Percentiles rank a stretch among this genome's conserved stretches.
These are phyloP conservation scores for Actenoides lindsayi DNA, from an alignment of 2,113 vertebrate genomes.

Conservation along the genomic window DNA sequence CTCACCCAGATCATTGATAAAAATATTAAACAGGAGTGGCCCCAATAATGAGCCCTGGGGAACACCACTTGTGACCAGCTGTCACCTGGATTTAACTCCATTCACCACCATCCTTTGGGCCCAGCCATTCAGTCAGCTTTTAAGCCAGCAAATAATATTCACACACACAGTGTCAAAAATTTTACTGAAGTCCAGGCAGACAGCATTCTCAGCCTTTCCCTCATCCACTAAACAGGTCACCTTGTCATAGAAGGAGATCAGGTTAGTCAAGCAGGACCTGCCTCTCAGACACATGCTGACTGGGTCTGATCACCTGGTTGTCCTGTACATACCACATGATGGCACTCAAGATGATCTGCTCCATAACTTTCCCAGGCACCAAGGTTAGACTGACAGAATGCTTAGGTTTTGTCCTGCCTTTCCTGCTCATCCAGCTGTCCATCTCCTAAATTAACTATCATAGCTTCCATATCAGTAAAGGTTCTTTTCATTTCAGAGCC, in stretches of 20 bases:
- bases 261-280: not conserved
- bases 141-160: not conserved
- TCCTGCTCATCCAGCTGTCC: not conserved
- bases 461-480: not conserved
- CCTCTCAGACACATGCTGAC: not conserved
- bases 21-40: not conserved
- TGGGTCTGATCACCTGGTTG: not conserved
- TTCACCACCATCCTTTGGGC: not conserved
- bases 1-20: not conserved
- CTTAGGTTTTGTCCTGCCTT: not conserved
- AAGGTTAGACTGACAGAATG: not conserved
- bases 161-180: fast-evolving
- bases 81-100: not conserved
- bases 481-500: not conserved
- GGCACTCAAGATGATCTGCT: not conserved
- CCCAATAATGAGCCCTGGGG: not conserved
- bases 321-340: not conserved
- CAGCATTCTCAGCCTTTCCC: not conserved
- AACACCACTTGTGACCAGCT: not conserved
- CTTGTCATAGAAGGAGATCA: not conserved
- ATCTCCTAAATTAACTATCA: not conserved
- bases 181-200: not conserved
- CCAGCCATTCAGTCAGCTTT: not conserved
- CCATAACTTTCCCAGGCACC: not conserved
- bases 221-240: not conserved